Evolutionary conservation across 2,888 invertebrate genomes (phyloP), one percentile per base, ranked within the genome.

Genomic region (Microplitis deprimator): DNA sequence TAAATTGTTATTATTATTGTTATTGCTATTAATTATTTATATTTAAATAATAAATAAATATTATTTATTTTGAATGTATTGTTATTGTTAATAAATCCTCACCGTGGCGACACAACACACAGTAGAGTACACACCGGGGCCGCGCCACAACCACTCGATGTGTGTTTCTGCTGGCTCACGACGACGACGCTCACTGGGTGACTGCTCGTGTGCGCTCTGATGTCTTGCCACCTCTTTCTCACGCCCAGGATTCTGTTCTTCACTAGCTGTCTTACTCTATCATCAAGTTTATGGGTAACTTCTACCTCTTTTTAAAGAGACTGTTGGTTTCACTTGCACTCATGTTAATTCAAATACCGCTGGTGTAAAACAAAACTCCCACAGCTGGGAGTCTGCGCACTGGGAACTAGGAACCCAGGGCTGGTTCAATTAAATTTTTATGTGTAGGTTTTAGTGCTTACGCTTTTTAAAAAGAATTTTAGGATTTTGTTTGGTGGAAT

Each of bases 131-230:
- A 78, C 76, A 68, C 60, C 77, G 65, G 74, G 75, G 68, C 75
- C 65, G 77, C 73, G 77, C 77, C 76, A 67, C 71, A 76, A 82
- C 81, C 84, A 84, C 82, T 83, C 82, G 80, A 80, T 81, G 80
- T 81, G 80, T 81, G 82, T 83, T 83, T 81, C 81, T 78, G 80
- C 81, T 80, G 50, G 50, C 50, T 50, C 50, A 50, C 50, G 50
- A 50, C 80, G 81, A 80, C 82, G 80, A 77, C 79, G 79, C 50
- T 50, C 80, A 82, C 81, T 81, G 78, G 79, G 78, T 80, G 79
- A 80, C 72, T 79, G 82, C 29, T 29, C 29, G 29, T 29, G 29
- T 29, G 29, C 83, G 50, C 81, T 80, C 82, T 65, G 79, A 78
- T 81, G 79, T 81, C 82, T 79, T 82, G 78, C 39, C 73, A 41